phyloP scores from a whole-genome alignment of 2,888 invertebrate species.

The Saturnia japonica region DNA sequence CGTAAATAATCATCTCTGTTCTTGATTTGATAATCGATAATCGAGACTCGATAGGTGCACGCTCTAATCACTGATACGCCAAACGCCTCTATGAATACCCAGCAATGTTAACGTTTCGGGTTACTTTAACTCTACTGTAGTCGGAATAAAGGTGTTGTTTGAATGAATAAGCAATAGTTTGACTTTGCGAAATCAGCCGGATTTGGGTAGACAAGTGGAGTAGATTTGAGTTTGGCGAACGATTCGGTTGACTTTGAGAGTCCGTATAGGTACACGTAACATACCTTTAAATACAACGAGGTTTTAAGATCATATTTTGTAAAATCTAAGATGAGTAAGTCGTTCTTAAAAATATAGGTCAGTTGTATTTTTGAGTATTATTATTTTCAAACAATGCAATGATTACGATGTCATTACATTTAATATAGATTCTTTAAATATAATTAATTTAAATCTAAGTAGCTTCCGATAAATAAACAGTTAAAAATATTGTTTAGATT shows the following conservation, averaged over 20 bases:
- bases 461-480: too few species aligned
- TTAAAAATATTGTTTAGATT: too few species aligned
- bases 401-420: too few species aligned
- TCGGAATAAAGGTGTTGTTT: constrained; percentile 30
- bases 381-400: too few species aligned
- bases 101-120: constrained; percentile 35
- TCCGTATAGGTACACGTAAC: constrained; percentile 29
- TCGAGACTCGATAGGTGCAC: constrained; percentile 48
- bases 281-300: constrained; percentile 15
- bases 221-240: constrained; percentile 54
- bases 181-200: constrained; percentile 48
- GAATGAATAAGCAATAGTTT: constrained; percentile 25
- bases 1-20: constrained; percentile 54
- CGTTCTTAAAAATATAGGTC: background rate
- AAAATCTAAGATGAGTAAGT: background rate
- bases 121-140: constrained; percentile 24
- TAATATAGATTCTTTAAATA: too few species aligned
- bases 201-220: constrained; percentile 54
- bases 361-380: too few species aligned
- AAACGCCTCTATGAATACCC: constrained; percentile 44
- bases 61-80: constrained; percentile 58
- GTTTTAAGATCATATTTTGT: background rate
- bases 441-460: too few species aligned
- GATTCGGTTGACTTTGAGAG: constrained; percentile 50
- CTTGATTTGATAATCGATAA: constrained; percentile 60